Evolutionary conservation across 2,797 vertebrate genomes (phyloP).

Genomic region (Pseudomugil gertrudae): DNA sequence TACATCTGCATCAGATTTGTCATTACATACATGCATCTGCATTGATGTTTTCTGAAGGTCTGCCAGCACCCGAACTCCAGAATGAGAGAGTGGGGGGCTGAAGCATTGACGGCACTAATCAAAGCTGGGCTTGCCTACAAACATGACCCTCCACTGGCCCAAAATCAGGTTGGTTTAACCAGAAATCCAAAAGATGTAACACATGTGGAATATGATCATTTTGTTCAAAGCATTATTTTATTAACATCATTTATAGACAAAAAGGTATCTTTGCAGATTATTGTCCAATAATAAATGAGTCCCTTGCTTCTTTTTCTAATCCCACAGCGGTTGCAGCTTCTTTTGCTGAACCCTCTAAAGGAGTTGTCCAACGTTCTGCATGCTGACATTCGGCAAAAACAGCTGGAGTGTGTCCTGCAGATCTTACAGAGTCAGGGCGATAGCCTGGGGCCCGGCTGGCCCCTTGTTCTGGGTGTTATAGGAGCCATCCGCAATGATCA

Average conservation of each 20-base stretch:
- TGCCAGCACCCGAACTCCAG: conserved; percentile 97
- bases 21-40: conserved; percentile 31
- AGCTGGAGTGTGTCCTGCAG: conserved; percentile 96
- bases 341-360: conserved; percentile 94
- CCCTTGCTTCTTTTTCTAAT: conserved; percentile 11
- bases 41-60: conserved; percentile 83
- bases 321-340: conserved; percentile 91
- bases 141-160: conserved; percentile 91
- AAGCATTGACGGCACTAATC: conserved; percentile 95
- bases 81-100: conserved; percentile 99
- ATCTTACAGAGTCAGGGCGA: conserved; percentile 98
- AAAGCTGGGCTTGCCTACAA: conserved; percentile 94
- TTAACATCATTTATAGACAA: not conserved
- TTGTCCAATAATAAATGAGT: not conserved
- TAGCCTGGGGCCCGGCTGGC: conserved; percentile 96
- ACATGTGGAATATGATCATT: not conserved
- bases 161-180: conserved; percentile 89
- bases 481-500: conserved; percentile 98
- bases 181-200: not conserved
- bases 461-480: conserved; percentile 95
- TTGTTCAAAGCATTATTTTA: not conserved
- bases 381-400: conserved; percentile 96
- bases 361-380: conserved; percentile 95
- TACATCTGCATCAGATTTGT: conserved; percentile 39
- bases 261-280: not conserved